A percentile compares a stretch with the other conserved stretches of the same genome.
Evolutionary conservation across 2,797 vertebrate genomes (phyloP).

Genomic region (Lepilemur septentrionalis): DNA sequence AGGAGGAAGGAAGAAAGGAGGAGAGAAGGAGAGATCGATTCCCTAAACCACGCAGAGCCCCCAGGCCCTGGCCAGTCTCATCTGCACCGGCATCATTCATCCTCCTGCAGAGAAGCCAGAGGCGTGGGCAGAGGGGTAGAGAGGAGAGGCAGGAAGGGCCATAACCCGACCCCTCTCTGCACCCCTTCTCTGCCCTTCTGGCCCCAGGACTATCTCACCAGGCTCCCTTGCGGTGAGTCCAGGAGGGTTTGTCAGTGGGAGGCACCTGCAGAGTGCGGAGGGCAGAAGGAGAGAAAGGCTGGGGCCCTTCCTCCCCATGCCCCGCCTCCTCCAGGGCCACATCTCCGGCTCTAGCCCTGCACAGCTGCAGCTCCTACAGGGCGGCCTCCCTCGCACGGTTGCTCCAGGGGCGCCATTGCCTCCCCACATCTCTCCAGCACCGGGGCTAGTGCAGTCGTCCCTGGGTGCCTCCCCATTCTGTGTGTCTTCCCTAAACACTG

Average conservation of each 20-base stretch:
- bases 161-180: neutral
- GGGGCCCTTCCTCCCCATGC: neutral
- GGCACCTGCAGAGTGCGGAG: neutral
- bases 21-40: too few relatives aligned
- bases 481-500: neutral
- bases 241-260: neutral
- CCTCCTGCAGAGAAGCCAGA: neutral
- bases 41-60: neutral
- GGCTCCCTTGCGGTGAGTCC: neutral
- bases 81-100: neutral
- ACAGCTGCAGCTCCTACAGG: too few relatives aligned
- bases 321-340: neutral
- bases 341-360: neutral
- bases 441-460: too few relatives aligned
- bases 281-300: neutral
- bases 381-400: fast-evolving
- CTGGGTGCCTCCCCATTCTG: too few relatives aligned
- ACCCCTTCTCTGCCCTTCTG: neutral
- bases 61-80: neutral
- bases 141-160: neutral
- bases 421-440: neutral
- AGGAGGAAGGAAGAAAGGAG: neutral
- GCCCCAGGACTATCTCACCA: neutral
- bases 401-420: neutral
- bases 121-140: fast-evolving